Evolutionary conservation across 1,140 invertebrate genomes (phyloP).

Genomic region (Globodera rostochiensis): DNA sequence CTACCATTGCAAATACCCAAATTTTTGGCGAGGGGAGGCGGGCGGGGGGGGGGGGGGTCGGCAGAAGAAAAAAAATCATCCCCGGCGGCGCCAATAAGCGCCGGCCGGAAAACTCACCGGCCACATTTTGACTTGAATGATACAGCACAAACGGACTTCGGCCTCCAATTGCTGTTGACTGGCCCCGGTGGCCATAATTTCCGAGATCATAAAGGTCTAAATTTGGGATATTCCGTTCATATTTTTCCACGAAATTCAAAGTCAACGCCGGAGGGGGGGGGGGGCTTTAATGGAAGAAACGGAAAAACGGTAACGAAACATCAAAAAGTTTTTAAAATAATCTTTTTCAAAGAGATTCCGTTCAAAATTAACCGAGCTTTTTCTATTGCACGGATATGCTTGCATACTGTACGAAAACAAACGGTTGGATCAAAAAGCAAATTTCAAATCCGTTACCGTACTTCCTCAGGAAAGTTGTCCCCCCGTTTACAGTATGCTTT

Average conservation of each 20-base stretch:
- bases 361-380: too few species aligned
- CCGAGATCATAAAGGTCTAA: slow-evolving; percentile 65
- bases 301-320: not conserved
- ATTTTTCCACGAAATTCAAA: slow-evolving; percentile 6
- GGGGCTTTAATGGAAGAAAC: not conserved
- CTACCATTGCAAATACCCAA: too few species aligned
- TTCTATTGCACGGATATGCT: too few species aligned
- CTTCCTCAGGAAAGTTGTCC: too few species aligned
- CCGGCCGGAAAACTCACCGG: slow-evolving; percentile 69
- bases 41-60: not conserved
- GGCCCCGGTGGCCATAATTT: slow-evolving; percentile 61
- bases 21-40: too few species aligned
- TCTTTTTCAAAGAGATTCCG: not conserved
- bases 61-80: too few species aligned
- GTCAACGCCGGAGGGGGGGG: not conserved
- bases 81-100: too few species aligned
- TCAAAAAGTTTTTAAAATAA: slow-evolving; percentile 22
- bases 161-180: slow-evolving; percentile 62
- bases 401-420: too few species aligned
- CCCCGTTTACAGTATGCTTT: too few species aligned
- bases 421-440: too few species aligned
- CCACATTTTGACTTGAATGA: slow-evolving; percentile 73
- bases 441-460: too few species aligned
- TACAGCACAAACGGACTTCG: slow-evolving; percentile 63
- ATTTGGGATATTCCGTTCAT: not conserved